phyloP scores from a whole-genome alignment of 2,797 vertebrate species.

The Rhincodon typus region DNA sequence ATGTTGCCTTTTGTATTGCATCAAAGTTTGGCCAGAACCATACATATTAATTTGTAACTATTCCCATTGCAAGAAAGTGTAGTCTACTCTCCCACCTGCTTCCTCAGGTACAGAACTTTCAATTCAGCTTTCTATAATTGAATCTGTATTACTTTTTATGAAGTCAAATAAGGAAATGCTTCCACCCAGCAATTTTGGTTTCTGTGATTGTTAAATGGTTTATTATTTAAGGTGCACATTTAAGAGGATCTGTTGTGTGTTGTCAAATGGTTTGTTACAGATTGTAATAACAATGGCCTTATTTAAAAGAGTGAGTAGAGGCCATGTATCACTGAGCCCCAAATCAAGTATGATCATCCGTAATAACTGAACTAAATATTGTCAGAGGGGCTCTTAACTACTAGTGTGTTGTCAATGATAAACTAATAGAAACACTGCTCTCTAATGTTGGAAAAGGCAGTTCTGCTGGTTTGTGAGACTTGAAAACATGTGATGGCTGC shows the following conservation, averaged over 20 bases:
- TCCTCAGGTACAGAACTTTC: neutral
- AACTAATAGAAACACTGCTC: neutral
- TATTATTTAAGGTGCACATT: neutral
- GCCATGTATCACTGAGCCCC: neutral
- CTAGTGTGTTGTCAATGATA: neutral
- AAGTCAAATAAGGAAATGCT: neutral
- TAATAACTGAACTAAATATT: neutral
- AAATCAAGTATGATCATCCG: neutral
- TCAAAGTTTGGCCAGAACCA: neutral
- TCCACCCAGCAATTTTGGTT: neutral
- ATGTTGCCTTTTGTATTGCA: neutral
- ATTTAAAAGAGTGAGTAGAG: neutral
- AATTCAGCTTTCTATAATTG: neutral
- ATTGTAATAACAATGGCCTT: neutral
- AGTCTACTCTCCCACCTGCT: neutral
- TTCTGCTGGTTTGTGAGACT: neutral
- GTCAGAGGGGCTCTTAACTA: neutral
- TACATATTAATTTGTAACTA: neutral
- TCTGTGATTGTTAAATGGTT: neutral
- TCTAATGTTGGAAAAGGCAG: neutral
- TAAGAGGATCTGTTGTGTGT: neutral
- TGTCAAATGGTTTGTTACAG: neutral
- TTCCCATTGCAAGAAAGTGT: neutral
- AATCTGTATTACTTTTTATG: neutral
- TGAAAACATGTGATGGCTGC: neutral